These are phyloP conservation scores for Habropoda laboriosa DNA, from an alignment of 1,140 invertebrate genomes.

Conservation along the genomic window DNA sequence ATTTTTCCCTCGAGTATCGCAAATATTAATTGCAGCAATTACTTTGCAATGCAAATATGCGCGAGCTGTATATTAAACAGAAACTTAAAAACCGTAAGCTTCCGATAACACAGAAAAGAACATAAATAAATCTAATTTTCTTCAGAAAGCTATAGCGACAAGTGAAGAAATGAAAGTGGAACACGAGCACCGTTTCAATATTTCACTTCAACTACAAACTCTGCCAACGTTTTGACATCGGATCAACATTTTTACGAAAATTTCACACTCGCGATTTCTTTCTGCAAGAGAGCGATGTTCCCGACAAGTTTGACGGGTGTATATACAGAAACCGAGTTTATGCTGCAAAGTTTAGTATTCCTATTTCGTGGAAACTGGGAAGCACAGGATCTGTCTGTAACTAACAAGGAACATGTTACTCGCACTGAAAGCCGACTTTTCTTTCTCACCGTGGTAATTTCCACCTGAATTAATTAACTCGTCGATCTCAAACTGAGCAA, in stretches of 20 bases:
- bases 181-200: neutral
- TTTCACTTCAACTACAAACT: neutral
- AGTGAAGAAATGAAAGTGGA: neutral
- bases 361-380: neutral
- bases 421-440: neutral
- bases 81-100: too few relatives aligned
- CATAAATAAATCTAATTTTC: too few relatives aligned
- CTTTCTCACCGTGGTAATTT: neutral
- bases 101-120: too few relatives aligned
- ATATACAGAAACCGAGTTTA: neutral
- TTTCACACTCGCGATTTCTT: neutral
- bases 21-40: too few relatives aligned
- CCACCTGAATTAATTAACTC: too few relatives aligned
- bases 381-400: neutral
- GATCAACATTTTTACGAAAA: conserved; percentile 12
- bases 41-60: too few relatives aligned
- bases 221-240: neutral
- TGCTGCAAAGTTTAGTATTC: too few relatives aligned
- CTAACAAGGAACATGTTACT: neutral
- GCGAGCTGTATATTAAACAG: too few relatives aligned
- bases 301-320: neutral
- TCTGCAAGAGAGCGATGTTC: neutral
- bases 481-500: too few relatives aligned
- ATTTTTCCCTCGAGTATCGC: too few relatives aligned
- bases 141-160: neutral